Evolutionary conservation across 1,140 invertebrate species (phyloP).

Genomic region (Octopus sinensis): DNA sequence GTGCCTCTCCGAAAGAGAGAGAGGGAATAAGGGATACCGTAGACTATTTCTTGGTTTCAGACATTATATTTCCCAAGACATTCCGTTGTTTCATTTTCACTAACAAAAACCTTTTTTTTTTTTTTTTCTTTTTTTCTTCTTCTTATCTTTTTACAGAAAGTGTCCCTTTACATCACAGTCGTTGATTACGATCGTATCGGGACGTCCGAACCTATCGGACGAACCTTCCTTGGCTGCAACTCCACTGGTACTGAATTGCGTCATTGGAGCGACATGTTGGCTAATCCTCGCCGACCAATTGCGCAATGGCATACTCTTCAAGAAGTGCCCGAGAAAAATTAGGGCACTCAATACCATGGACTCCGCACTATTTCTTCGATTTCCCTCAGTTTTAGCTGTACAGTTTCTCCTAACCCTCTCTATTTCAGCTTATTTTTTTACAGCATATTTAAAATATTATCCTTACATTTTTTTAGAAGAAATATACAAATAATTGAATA

Average conservation of each 20-base stretch:
- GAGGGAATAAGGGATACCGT: no score
- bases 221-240: conserved; percentile 94
- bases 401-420: no score
- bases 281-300: conserved; percentile 94
- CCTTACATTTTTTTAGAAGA: no score
- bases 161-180: conserved; percentile 95
- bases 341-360: conserved; percentile 18
- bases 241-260: conserved; percentile 91
- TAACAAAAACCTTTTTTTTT: background rate
- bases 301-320: conserved; percentile 98
- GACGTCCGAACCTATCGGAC: conserved; percentile 97
- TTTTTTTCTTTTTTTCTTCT: background rate
- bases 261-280: conserved; percentile 96
- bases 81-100: background rate
- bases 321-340: conserved; percentile 57
- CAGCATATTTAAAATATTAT: no score
- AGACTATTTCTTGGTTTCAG: no score
- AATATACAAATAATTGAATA: no score
- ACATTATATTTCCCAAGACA: no score
- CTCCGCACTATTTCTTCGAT: no score
- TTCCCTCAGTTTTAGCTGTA: no score
- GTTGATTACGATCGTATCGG: conserved; percentile 99
- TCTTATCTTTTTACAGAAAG: conserved; percentile 77
- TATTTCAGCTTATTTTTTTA: no score
- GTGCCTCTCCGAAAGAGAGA: no score